These are phyloP conservation scores for Zophobas atratus DNA, from an alignment of 1,140 invertebrate genomes.

Conservation along the genomic window DNA sequence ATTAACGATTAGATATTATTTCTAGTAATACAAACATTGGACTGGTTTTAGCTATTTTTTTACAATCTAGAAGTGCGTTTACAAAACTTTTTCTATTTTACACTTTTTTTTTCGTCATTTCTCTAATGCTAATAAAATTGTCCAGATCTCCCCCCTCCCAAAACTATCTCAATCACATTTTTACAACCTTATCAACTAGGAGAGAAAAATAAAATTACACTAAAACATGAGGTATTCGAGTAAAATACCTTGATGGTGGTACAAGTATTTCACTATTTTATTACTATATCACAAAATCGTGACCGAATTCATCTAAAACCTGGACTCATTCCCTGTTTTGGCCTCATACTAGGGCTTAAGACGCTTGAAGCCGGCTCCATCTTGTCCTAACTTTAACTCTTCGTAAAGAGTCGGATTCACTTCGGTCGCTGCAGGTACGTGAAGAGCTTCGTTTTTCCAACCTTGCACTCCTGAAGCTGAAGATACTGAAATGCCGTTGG, in stretches of 20 bases:
- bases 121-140: conserved; percentile 23
- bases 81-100: conserved; percentile 40
- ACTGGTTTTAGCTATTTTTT: conserved; percentile 31
- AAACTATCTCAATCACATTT: conserved; percentile 36
- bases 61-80: conserved; percentile 41
- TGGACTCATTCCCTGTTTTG: conserved; percentile 56
- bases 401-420: conserved; percentile 83
- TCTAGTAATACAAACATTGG: conserved; percentile 31
- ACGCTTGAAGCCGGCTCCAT: conserved; percentile 84
- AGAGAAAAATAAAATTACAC: conserved; percentile 30
- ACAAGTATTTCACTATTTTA: conserved; percentile 35
- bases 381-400: conserved; percentile 84
- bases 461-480: conserved; percentile 65
- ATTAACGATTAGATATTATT: conserved; percentile 26
- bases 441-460: conserved; percentile 68
- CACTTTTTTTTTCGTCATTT: conserved; percentile 26
- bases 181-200: conserved; percentile 39
- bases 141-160: conserved; percentile 19
- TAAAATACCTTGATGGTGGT: conserved; percentile 29
- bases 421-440: conserved; percentile 70
- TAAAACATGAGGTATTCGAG: conserved; percentile 30
- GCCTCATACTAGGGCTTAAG: conserved; percentile 71
- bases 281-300: conserved; percentile 39
- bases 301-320: conserved; percentile 55
- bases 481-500: conserved; percentile 65